Evolutionary conservation across 2,888 invertebrate species (phyloP).

Genomic region (Leuctra nigra): DNA sequence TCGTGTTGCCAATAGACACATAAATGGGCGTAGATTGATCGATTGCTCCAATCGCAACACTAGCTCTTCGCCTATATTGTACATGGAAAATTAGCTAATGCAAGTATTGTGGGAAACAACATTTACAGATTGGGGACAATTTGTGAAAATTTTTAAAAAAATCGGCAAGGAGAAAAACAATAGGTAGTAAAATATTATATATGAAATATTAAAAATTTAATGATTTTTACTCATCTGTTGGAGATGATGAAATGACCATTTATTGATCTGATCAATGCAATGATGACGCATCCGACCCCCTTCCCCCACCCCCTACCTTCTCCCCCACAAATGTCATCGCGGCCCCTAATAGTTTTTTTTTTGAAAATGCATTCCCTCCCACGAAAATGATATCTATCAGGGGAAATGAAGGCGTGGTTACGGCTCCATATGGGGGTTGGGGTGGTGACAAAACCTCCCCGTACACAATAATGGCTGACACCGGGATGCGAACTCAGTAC

Average conservation of each 20-base stretch:
- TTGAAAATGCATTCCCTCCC: conserved; percentile 16
- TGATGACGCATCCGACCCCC: conserved; percentile 12
- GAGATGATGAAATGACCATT: conserved; percentile 16
- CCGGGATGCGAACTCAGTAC: conserved; percentile 24
- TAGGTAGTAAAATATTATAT: no score
- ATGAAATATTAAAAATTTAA: not conserved
- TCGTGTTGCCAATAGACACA: no score
- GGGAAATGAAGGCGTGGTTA: conserved; percentile 13
- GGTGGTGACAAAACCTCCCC: conserved; percentile 24
- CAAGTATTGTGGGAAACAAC: no score
- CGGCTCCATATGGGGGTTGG: conserved; percentile 12
- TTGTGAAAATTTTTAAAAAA: no score
- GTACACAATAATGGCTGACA: conserved; percentile 26
- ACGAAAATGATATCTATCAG: conserved; percentile 15
- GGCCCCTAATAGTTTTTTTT: conserved; percentile 15
- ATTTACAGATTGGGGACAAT: no score
- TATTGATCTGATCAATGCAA: conserved; percentile 16
- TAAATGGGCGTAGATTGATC: no score
- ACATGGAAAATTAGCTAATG: no score
- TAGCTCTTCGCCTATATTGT: no score
- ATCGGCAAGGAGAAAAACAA: no score
- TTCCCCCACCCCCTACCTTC: not conserved
- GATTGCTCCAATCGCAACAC: no score
- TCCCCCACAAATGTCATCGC: conserved; percentile 17
- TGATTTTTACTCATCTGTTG: not conserved